phyloP scores from a whole-genome alignment of 2,113 vertebrate species.

The Clarias macrocephalus region DNA sequence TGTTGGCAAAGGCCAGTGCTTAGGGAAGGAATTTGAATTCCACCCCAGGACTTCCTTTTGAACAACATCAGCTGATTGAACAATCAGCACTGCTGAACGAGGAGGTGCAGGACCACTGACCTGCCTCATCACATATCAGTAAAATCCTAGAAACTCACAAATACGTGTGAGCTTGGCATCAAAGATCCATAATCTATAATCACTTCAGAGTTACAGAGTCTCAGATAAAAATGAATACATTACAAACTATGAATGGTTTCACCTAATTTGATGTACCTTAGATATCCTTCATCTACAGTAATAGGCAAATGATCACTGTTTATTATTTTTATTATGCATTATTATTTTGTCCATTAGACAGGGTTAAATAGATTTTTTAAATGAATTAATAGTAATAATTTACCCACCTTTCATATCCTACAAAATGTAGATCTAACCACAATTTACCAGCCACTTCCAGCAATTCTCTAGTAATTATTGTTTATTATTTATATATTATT shows the following conservation, averaged over 20 bases:
- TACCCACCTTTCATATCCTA: not conserved
- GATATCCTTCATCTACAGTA: not conserved
- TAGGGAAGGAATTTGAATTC: not conserved
- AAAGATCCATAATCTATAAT: not conserved
- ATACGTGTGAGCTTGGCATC: not conserved
- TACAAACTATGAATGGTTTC: not conserved
- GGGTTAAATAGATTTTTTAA: not conserved
- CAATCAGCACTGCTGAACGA: not conserved
- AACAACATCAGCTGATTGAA: slow-evolving; percentile 14
- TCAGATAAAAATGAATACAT: too few relatives aligned
- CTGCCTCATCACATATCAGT: not conserved
- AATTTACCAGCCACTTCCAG: not conserved
- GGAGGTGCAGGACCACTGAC: not conserved
- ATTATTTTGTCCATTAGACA: not conserved
- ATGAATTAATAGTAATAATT: not conserved
- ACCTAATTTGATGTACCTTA: not conserved
- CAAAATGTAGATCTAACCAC: not conserved
- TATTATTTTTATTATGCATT: not conserved
- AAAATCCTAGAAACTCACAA: not conserved
- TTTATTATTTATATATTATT: too few relatives aligned
- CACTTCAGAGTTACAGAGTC: not conserved
- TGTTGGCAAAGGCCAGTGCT: not conserved
- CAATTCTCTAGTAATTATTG: not conserved
- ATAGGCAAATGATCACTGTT: not conserved
- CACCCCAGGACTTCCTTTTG: not conserved